Evolutionary conservation across 2,888 invertebrate genomes (phyloP).

Genomic region (Ochlodes sylvanus): DNA sequence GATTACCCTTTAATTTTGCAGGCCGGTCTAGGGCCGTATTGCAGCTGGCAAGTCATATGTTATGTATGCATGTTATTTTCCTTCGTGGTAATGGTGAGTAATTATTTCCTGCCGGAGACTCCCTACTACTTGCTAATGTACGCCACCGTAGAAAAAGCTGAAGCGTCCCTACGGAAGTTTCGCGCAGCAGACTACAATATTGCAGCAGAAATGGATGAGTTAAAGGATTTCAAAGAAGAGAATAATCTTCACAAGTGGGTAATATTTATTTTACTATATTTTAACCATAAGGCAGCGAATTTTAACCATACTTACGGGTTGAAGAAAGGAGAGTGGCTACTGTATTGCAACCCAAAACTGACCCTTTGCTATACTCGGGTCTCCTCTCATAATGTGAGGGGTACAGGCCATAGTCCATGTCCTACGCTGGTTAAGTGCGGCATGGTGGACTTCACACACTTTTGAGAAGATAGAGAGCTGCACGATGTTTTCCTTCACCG

Average conservation of each 20-base stretch:
- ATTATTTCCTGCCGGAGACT: slow-evolving; percentile 59
- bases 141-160: slow-evolving; percentile 45
- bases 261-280: neutral
- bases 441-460: too few relatives aligned
- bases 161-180: slow-evolving; percentile 51
- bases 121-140: slow-evolving; percentile 62
- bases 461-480: too few relatives aligned
- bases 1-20: slow-evolving; percentile 46
- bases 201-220: slow-evolving; percentile 55
- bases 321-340: too few relatives aligned
- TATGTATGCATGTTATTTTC: slow-evolving; percentile 50
- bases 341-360: too few relatives aligned
- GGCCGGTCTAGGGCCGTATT: slow-evolving; percentile 56
- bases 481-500: too few relatives aligned
- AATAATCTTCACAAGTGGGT: slow-evolving; percentile 65
- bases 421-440: too few relatives aligned
- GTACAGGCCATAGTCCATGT: too few relatives aligned
- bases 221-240: slow-evolving; percentile 58
- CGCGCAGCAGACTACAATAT: slow-evolving; percentile 54
- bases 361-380: too few relatives aligned
- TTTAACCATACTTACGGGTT: too few relatives aligned
- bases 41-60: slow-evolving; percentile 57
- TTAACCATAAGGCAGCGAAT: neutral
- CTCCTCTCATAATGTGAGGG: too few relatives aligned
- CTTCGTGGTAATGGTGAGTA: slow-evolving; percentile 45